Evolutionary conservation across 2,888 invertebrate species (phyloP).

Genomic region (Brachyptera putata): DNA sequence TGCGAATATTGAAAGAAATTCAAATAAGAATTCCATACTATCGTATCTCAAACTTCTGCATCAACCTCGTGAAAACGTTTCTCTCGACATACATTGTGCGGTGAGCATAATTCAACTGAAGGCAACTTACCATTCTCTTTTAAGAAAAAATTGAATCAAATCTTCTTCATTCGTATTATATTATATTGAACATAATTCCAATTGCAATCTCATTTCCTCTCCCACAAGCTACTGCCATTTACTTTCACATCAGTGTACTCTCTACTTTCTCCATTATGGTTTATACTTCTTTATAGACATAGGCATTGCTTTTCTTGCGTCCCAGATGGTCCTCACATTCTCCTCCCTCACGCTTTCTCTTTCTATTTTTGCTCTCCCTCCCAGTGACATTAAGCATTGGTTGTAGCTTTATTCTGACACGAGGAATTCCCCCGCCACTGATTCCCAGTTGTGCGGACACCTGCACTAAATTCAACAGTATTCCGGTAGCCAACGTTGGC

Average conservation of each 20-base stretch:
- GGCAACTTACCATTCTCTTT: background rate
- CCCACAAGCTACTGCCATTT: too few relatives aligned
- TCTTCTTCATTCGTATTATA: too few relatives aligned
- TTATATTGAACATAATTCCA: background rate
- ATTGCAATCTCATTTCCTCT: conserved; percentile 1
- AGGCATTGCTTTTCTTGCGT: too few relatives aligned
- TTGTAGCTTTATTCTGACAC: background rate
- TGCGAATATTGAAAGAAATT: too few relatives aligned
- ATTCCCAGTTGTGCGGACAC: conserved; percentile 6
- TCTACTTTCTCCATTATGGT: background rate
- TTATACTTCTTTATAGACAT: too few relatives aligned
- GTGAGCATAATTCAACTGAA: too few relatives aligned
- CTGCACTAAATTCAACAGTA: conserved; percentile 12
- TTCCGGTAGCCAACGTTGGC: conserved; percentile 2
- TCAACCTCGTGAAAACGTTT: too few relatives aligned
- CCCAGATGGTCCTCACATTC: too few relatives aligned
- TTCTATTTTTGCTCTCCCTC: background rate
- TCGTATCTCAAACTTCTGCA: too few relatives aligned
- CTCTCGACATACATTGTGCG: too few relatives aligned
- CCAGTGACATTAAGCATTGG: background rate
- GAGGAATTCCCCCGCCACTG: background rate
- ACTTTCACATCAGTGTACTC: conserved; percentile 5
- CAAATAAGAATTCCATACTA: too few relatives aligned
- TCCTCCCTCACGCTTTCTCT: background rate
- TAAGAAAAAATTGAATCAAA: background rate